These are phyloP conservation scores for Apotomis capreana DNA, from an alignment of 2,888 invertebrate genomes.

Conservation along the genomic window DNA sequence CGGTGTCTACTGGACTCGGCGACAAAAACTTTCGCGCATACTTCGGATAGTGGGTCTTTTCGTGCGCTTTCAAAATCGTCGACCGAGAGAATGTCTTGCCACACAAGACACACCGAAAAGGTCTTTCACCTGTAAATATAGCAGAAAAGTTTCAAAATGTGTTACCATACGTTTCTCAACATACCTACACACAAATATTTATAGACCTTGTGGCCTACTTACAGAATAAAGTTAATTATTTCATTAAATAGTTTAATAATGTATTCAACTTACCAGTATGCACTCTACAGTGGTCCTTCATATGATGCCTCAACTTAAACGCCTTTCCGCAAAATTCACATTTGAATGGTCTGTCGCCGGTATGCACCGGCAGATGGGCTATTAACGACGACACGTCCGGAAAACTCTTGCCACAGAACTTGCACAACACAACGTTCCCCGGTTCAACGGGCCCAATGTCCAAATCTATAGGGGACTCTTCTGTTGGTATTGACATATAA, in stretches of 20 bases:
- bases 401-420: slow-evolving; percentile 96
- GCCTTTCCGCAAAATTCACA: slow-evolving; percentile 97
- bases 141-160: background rate
- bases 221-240: background rate
- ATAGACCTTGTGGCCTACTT: background rate
- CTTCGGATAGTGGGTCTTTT: slow-evolving; percentile 96
- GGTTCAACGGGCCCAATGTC: slow-evolving; percentile 85
- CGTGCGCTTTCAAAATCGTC: slow-evolving; percentile 95
- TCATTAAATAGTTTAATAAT: background rate
- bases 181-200: no score
- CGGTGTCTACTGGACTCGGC: slow-evolving; percentile 92
- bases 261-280: slow-evolving; percentile 87
- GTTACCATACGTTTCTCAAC: no score
- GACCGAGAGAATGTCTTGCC: slow-evolving; percentile 96
- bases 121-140: slow-evolving; percentile 87
- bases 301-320: slow-evolving; percentile 95
- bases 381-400: slow-evolving; percentile 95
- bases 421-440: slow-evolving; percentile 92
- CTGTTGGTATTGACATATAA: slow-evolving; percentile 78
- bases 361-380: slow-evolving; percentile 94
- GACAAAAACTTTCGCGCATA: slow-evolving; percentile 95
- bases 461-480: slow-evolving; percentile 85
- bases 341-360: slow-evolving; percentile 95
- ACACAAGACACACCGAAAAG: slow-evolving; percentile 94
- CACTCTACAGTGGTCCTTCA: slow-evolving; percentile 97